Evolutionary conservation across 2,797 vertebrate genomes (phyloP).

Genomic region (Linurgus olivaceus): DNA sequence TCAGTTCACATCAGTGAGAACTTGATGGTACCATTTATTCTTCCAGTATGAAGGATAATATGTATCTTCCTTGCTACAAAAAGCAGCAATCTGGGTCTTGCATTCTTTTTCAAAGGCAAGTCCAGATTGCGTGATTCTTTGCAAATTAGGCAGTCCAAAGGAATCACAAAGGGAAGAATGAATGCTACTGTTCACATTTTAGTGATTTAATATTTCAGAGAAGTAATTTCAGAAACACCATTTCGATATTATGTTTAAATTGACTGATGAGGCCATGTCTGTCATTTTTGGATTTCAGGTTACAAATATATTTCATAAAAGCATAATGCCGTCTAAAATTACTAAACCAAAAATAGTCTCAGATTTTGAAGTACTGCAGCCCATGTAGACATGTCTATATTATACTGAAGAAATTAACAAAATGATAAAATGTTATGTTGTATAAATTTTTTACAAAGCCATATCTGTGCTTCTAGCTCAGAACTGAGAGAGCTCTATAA

Average conservation of each 20-base stretch:
- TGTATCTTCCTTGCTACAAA: neutral
- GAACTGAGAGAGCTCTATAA: conserved; percentile 22
- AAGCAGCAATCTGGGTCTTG: neutral
- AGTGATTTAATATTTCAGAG: conserved; percentile 38
- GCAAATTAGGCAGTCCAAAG: neutral
- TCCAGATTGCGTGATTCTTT: neutral
- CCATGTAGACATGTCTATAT: conserved; percentile 26
- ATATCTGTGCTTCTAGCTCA: conserved; percentile 38
- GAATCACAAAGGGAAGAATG: neutral
- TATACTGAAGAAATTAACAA: conserved; percentile 55
- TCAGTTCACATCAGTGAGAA: conserved; percentile 1
- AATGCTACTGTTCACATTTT: neutral
- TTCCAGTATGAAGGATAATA: neutral
- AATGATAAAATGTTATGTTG: conserved; percentile 59
- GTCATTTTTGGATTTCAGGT: conserved; percentile 29
- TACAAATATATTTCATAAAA: conserved; percentile 67
- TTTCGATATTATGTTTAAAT: conserved; percentile 31
- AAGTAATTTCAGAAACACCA: conserved; percentile 29
- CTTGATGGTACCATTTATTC: neutral
- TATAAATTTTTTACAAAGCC: conserved; percentile 62
- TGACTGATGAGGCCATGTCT: conserved; percentile 13
- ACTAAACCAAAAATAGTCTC: conserved; percentile 51
- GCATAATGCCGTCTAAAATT: conserved; percentile 61
- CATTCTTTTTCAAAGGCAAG: neutral
- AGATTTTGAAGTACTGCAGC: conserved; percentile 3